These are phyloP conservation scores for Colletes latitarsis DNA, from an alignment of 1,140 invertebrate species.

Conservation along the genomic window DNA sequence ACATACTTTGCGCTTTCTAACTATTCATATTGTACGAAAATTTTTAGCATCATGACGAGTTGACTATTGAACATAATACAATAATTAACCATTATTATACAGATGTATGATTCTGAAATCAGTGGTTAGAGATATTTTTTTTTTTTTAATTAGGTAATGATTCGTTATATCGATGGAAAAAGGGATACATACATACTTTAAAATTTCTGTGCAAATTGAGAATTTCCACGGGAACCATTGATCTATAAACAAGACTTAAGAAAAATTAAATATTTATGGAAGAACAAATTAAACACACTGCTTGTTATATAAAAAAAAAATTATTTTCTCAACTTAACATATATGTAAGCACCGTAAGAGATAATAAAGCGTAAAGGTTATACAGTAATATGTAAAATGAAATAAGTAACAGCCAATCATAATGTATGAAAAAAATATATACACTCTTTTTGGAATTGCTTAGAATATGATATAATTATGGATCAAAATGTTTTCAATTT, in stretches of 20 bases:
- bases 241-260: constrained; percentile 61
- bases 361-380: constrained; percentile 69
- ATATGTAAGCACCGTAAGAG: constrained; percentile 75
- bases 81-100: constrained; percentile 64
- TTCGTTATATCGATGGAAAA: constrained; percentile 40
- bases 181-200: constrained; percentile 17
- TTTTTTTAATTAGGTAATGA: constrained; percentile 54
- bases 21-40: constrained; percentile 47
- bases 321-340: constrained; percentile 80
- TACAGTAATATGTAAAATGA: constrained; percentile 66
- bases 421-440: constrained; percentile 61
- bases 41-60: constrained; percentile 58
- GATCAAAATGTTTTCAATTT: constrained; percentile 48
- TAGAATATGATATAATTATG: constrained; percentile 64
- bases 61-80: constrained; percentile 64
- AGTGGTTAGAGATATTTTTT: constrained; percentile 46
- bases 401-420: constrained; percentile 62
- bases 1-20: constrained; percentile 61
- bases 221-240: constrained; percentile 61
- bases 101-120: constrained; percentile 51
- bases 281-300: constrained; percentile 64
- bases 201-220: constrained; percentile 57
- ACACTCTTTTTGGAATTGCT: constrained; percentile 72
- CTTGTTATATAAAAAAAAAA: constrained; percentile 76
- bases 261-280: constrained; percentile 65